Base-by-base conservation (phyloP, 2,797 vertebrate species). In the Anguilla anguilla region DNA sequence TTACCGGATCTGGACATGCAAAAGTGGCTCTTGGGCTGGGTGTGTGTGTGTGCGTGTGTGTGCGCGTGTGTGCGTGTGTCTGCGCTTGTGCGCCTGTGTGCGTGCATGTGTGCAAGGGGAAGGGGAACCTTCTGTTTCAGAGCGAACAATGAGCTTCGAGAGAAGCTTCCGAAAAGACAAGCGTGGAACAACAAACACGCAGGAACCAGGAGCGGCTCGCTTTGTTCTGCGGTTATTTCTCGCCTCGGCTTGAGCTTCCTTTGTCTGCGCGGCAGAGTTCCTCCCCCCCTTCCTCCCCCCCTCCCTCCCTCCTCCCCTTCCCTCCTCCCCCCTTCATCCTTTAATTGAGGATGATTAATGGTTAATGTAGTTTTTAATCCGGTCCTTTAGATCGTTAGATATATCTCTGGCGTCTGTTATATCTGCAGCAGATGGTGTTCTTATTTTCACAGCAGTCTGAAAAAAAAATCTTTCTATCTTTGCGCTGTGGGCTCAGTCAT, bases 311-410 rank as follows among this genome's bases (percentile, higher is more conserved):
- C 46, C 39, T 3, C 2, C 35, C 74, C 35, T 35, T 77, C 1
- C 74, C 74, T 43, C 74, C 15, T 77, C 19, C 31, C 11, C 74
- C 74, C 31, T 77, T 43, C 31, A 77, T 77, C 39, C 77, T 39
- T 77, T 49, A 84, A 84, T 84, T 84, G 82, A 55, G 35, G 51
- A 84, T 84, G 82, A 57, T 83, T 83, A 83, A 51, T 51, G 77
- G 77, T 46, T 81, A 55, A 83, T 35, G 46, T 17, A 15, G 82
- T 57, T 84, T 49, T 84, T 84, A 84, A 55, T 84, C 15, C n/a
- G 35, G 53, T 84, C 11, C 19, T 83, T 28, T 6, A 55, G 51
- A 57, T 31, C 19, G 4, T 83, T 43, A 35, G 35, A 39, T 31
- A 2, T 31, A 9, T n/a, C 17, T 81, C 19, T 17, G 2, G 77